Conservation (phyloP, 2,888 invertebrate species). For the Trissolcus japonicus region DNA sequence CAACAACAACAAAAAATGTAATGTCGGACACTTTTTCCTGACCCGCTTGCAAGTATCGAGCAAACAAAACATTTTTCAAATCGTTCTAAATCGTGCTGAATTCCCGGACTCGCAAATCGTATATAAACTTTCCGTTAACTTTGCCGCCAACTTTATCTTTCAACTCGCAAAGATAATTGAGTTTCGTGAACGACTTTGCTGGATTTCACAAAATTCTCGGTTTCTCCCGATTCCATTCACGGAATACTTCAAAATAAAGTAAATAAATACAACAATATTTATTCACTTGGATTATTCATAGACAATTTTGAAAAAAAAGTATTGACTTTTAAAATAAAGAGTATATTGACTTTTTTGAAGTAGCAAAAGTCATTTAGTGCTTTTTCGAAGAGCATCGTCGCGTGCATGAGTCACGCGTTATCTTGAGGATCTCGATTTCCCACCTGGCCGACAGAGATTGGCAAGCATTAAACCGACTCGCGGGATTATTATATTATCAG, state of each 20-base stretch:
- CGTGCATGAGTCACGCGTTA: conserved; percentile 11
- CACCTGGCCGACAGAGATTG: conserved; percentile 8
- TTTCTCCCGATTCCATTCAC: no score
- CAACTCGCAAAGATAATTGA: conserved; percentile 16
- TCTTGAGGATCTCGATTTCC: conserved; percentile 17
- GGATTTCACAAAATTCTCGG: conserved; percentile 10
- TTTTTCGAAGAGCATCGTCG: neutral
- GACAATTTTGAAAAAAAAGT: no score
- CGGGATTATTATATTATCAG: conserved; percentile 22
- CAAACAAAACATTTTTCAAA: conserved; percentile 4
- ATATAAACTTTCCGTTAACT: conserved; percentile 23
- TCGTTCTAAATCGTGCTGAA: conserved; percentile 19
- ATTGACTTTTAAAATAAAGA: no score
- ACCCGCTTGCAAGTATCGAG: no score
- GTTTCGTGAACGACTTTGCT: conserved; percentile 10
- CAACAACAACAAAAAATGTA: neutral
- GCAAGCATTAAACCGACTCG: conserved; percentile 15
- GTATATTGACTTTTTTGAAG: no score
- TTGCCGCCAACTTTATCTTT: conserved; percentile 21
- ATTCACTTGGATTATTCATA: no score
- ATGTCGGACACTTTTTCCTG: no score
- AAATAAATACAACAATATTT: no score
- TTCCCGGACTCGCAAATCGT: conserved; percentile 12
- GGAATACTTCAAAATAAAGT: no score
- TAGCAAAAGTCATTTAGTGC: conserved; percentile 11